Percentiles rank a stretch among this genome's conserved stretches.
phyloP scores from a whole-genome alignment of 2,888 invertebrate species.

The Cacoxenus indagator region DNA sequence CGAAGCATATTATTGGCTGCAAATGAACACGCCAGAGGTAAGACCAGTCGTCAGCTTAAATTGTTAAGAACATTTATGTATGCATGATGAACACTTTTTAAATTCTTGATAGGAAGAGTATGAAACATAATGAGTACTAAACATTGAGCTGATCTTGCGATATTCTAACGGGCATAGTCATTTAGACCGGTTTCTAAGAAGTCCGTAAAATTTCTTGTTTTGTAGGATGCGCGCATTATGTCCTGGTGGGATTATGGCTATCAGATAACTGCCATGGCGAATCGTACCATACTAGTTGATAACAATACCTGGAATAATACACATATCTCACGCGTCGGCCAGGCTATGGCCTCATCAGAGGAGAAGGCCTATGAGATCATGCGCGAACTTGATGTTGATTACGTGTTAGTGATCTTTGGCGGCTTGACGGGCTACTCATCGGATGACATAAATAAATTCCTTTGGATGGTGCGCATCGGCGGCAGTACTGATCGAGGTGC shows the following conservation, averaged over 20 bases:
- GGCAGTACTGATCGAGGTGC: slow-evolving; percentile 95
- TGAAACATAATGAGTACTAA: slow-evolving; percentile 67
- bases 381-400: slow-evolving; percentile 96
- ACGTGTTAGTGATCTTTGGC: slow-evolving; percentile 97
- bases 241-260: slow-evolving; percentile 99
- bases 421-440: slow-evolving; percentile 99
- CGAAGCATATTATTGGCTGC: slow-evolving; percentile 98
- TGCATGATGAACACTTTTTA: slow-evolving; percentile 61
- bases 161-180: background rate
- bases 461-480: slow-evolving; percentile 99
- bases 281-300: slow-evolving; percentile 96
- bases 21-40: slow-evolving; percentile 93
- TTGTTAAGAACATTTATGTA: background rate
- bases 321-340: slow-evolving; percentile 96
- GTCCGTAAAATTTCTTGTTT: slow-evolving; percentile 30
- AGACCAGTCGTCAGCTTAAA: slow-evolving; percentile 33
- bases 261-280: slow-evolving; percentile 99
- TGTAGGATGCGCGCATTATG: slow-evolving; percentile 94
- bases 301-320: slow-evolving; percentile 99
- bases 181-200: no score
- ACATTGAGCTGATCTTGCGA: slow-evolving; percentile 47
- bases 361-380: slow-evolving; percentile 98
- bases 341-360: slow-evolving; percentile 98
- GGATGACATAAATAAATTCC: slow-evolving; percentile 99
- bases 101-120: slow-evolving; percentile 71